phyloP scores from a whole-genome alignment of 2,888 invertebrate genomes.

The Xestia sexstrigata region DNA sequence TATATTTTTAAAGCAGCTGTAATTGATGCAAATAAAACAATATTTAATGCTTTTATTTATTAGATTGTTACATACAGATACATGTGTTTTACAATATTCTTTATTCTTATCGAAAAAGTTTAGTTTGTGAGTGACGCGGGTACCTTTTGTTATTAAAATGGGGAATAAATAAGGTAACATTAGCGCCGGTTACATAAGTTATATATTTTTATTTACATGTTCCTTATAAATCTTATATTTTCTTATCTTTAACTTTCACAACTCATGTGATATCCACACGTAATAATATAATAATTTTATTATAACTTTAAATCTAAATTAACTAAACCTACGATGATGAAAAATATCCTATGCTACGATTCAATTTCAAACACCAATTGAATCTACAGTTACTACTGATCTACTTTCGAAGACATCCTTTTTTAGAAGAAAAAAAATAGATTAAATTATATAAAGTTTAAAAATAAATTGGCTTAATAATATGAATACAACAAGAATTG shows the following conservation, averaged over 20 bases:
- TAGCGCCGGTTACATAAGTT: slow-evolving; percentile 83
- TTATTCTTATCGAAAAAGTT: slow-evolving; percentile 56
- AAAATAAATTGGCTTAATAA: slow-evolving; percentile 5
- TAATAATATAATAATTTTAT: slow-evolving; percentile 29
- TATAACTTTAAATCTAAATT: slow-evolving; percentile 46
- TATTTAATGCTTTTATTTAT: slow-evolving; percentile 72
- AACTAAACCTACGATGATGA: slow-evolving; percentile 64
- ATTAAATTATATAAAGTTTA: slow-evolving; percentile 17
- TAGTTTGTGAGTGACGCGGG: slow-evolving; percentile 78
- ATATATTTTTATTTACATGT: slow-evolving; percentile 72
- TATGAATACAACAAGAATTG: slow-evolving; percentile 39
- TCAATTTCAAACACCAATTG: slow-evolving; percentile 58
- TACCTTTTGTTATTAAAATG: slow-evolving; percentile 78
- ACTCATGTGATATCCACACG: slow-evolving; percentile 54
- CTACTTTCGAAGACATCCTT: slow-evolving; percentile 36
- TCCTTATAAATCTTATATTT: slow-evolving; percentile 57
- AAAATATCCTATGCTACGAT: slow-evolving; percentile 59
- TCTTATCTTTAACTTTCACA: slow-evolving; percentile 54
- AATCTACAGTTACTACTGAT: slow-evolving; percentile 56
- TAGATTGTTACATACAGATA: slow-evolving; percentile 72
- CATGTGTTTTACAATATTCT: slow-evolving; percentile 59
- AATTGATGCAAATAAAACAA: slow-evolving; percentile 56
- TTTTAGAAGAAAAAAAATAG: slow-evolving; percentile 2
- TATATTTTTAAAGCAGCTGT: background rate
- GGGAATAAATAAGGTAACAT: slow-evolving; percentile 87